These are phyloP conservation scores for Echinops telfairi DNA, from an alignment of 2,113 vertebrate genomes.

Conservation along the genomic window DNA sequence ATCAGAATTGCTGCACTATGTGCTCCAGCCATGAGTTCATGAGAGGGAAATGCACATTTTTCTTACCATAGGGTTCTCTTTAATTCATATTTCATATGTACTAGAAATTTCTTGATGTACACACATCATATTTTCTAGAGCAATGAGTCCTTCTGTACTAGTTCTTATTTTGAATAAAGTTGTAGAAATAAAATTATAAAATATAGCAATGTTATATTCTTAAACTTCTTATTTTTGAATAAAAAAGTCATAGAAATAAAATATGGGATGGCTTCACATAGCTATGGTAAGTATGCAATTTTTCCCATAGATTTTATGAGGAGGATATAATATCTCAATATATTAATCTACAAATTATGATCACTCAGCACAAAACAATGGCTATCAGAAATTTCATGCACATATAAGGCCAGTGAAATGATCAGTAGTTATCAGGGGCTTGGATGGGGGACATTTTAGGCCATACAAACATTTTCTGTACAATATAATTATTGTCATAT, in stretches of 20 bases:
- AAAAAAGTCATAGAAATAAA: constrained; percentile 20
- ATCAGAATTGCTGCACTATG: no score
- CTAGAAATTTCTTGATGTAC: neutral
- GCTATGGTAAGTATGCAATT: neutral
- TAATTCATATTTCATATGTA: neutral
- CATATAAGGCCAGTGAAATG: neutral
- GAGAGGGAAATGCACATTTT: neutral
- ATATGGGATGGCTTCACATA: constrained; percentile 32
- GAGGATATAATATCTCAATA: constrained; percentile 27
- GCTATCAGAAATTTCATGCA: constrained; percentile 52
- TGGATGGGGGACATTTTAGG: neutral
- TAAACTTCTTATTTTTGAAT: constrained; percentile 15
- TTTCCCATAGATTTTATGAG: constrained; percentile 22
- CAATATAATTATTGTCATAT: neutral
- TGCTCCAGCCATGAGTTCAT: no score
- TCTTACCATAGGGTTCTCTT: neutral
- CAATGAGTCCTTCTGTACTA: neutral
- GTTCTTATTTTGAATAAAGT: no score
- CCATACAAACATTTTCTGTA: no score
- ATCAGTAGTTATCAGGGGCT: neutral
- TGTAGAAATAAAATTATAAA: no score
- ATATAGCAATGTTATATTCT: no score
- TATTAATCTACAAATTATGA: constrained; percentile 54
- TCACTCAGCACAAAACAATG: neutral
- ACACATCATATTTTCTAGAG: constrained; percentile 38